These are phyloP conservation scores for Rhinogobio ventralis DNA, from an alignment of 2,797 vertebrate genomes.

Conservation along the genomic window DNA sequence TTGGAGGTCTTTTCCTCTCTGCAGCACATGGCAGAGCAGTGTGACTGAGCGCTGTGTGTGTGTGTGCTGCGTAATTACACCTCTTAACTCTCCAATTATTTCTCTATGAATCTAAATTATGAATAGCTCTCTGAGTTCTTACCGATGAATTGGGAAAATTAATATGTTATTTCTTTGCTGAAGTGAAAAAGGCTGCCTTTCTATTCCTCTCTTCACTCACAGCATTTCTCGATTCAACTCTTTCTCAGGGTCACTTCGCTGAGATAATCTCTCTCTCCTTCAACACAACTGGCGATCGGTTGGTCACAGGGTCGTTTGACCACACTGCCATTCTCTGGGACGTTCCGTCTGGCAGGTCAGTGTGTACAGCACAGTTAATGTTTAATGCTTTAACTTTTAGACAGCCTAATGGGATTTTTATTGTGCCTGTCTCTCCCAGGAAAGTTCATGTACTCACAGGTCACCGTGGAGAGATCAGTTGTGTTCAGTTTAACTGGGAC, in stretches of 20 bases:
- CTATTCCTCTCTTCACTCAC: neutral
- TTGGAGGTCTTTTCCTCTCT: slow-evolving; percentile 18
- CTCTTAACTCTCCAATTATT: slow-evolving; percentile 46
- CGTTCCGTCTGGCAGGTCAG: slow-evolving; percentile 86
- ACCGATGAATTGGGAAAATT: slow-evolving; percentile 40
- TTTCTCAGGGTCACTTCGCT: slow-evolving; percentile 87
- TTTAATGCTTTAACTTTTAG: neutral
- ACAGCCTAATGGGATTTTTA: neutral
- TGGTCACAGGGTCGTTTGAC: slow-evolving; percentile 95
- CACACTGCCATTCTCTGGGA: slow-evolving; percentile 91
- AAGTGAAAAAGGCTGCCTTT: slow-evolving; percentile 8
- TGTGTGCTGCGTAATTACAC: slow-evolving; percentile 13
- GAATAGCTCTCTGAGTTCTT: slow-evolving; percentile 26
- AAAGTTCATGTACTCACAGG: slow-evolving; percentile 83
- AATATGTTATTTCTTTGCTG: slow-evolving; percentile 36
- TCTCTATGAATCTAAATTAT: slow-evolving; percentile 49
- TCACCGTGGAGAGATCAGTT: slow-evolving; percentile 90
- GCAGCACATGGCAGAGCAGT: slow-evolving; percentile 22
- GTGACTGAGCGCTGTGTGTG: neutral
- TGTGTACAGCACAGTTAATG: neutral
- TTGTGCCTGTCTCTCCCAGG: slow-evolving; percentile 70
- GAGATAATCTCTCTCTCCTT: slow-evolving; percentile 92
- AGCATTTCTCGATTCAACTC: neutral
- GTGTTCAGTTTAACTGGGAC: slow-evolving; percentile 93
- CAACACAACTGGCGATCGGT: slow-evolving; percentile 86